Percentiles rank a stretch among this genome's conserved stretches.
Conservation (phyloP, 2,888 invertebrate species). For the Hirtodrosophila duncani region DNA sequence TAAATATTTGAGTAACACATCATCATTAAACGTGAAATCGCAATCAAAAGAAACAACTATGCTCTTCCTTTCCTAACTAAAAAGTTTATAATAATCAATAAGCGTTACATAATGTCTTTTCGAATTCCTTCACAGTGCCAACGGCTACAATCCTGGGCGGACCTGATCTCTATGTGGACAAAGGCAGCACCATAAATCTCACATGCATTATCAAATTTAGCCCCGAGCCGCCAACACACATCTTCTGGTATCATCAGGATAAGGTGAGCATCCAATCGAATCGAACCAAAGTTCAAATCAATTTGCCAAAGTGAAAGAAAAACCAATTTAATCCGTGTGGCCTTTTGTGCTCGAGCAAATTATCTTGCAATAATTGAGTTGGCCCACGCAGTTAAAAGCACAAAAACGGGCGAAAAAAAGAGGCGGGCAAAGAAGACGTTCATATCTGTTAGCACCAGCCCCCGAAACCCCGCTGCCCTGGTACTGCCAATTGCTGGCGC, state of each 20-base stretch:
- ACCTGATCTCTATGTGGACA: conserved; percentile 89
- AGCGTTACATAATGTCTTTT: conserved; percentile 9
- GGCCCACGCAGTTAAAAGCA: conserved; percentile 33
- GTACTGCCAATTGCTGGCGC: conserved; percentile 57
- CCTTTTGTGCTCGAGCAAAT: conserved; percentile 51
- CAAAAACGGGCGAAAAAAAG: conserved; percentile 5
- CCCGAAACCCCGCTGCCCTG: conserved; percentile 13
- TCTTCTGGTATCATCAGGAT: conserved; percentile 97
- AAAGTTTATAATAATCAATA: too few species aligned
- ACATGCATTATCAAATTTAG: conserved; percentile 89
- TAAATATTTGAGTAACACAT: too few species aligned
- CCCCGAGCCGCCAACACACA: conserved; percentile 93
- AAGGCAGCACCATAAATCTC: conserved; percentile 90
- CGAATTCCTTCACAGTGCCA: conserved; percentile 81
- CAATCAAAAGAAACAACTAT: too few species aligned
- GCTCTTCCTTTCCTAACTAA: too few species aligned
- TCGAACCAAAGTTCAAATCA: conserved; percentile 28
- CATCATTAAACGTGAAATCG: too few species aligned
- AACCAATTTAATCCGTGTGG: conserved; percentile 38
- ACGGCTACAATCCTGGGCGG: conserved; percentile 89
- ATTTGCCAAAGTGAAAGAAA: conserved; percentile 34
- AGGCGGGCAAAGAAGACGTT: neutral
- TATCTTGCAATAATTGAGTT: conserved; percentile 69
- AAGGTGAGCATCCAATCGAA: conserved; percentile 83
- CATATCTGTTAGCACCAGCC: too few species aligned